These are phyloP conservation scores for Rapana venosa DNA, from an alignment of 2,888 invertebrate genomes.

Conservation along the genomic window DNA sequence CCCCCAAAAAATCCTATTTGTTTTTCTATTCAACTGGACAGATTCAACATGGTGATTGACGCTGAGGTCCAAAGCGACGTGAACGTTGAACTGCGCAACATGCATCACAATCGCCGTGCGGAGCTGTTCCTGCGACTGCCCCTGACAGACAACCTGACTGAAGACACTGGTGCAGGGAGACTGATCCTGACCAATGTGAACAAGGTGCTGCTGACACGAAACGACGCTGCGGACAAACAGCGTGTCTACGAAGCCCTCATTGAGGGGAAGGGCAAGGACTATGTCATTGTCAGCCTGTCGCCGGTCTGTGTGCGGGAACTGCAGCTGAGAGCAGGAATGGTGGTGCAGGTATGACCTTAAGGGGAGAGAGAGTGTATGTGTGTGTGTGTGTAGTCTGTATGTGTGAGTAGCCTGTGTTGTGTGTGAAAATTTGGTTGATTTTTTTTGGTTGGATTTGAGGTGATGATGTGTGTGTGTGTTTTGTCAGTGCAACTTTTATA, in stretches of 20 bases:
- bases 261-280: conserved; percentile 70
- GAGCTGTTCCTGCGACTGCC: conserved; percentile 73
- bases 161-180: conserved; percentile 74
- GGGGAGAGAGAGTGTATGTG: too few species aligned
- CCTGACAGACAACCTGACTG: conserved; percentile 69
- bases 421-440: too few species aligned
- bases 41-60: conserved; percentile 70
- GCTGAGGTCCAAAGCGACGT: conserved; percentile 64
- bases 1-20: too few species aligned
- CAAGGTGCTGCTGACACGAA: conserved; percentile 44
- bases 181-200: conserved; percentile 69
- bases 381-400: too few species aligned
- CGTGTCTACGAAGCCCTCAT: conserved; percentile 66
- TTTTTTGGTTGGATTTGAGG: too few species aligned
- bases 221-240: neutral
- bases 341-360: conserved; percentile 46
- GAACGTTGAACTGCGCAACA: conserved; percentile 57
- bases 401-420: too few species aligned
- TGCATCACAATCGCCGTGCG: conserved; percentile 60
- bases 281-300: conserved; percentile 70
- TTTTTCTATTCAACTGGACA: conserved; percentile 49
- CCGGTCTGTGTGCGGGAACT: conserved; percentile 61
- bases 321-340: conserved; percentile 55
- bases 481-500: too few species aligned
- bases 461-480: too few species aligned